phyloP scores from a whole-genome alignment of 2,888 invertebrate genomes.

The Conistra vaccinii region DNA sequence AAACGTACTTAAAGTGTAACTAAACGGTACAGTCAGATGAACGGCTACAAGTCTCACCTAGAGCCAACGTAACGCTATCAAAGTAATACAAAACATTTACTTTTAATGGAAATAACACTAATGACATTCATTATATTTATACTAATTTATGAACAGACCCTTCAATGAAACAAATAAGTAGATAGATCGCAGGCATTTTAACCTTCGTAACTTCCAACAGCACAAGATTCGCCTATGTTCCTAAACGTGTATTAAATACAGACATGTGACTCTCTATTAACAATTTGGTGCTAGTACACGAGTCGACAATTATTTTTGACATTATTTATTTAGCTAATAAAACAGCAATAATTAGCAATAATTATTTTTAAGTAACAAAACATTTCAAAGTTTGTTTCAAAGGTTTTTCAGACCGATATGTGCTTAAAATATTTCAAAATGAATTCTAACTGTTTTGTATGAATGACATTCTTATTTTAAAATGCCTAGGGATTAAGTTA shows the following conservation, averaged over 20 bases:
- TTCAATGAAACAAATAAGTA: slow-evolving; percentile 74
- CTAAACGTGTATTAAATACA: slow-evolving; percentile 46
- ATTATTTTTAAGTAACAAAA: background rate
- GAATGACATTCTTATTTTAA: background rate
- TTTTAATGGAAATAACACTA: slow-evolving; percentile 84
- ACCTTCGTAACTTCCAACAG: background rate
- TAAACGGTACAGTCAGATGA: slow-evolving; percentile 67
- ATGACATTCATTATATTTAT: slow-evolving; percentile 84
- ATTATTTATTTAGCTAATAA: background rate
- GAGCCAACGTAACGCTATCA: slow-evolving; percentile 80
- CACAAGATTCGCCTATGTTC: slow-evolving; percentile 28
- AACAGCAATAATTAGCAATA: no score
- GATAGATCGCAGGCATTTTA: slow-evolving; percentile 62
- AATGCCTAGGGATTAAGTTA: background rate
- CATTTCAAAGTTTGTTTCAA: background rate
- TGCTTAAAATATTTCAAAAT: background rate
- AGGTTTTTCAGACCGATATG: no score
- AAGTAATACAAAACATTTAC: slow-evolving; percentile 82
- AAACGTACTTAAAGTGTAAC: slow-evolving; percentile 71
- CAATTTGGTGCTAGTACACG: slow-evolving; percentile 39
- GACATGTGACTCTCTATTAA: slow-evolving; percentile 18
- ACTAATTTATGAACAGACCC: slow-evolving; percentile 83
- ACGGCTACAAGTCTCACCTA: slow-evolving; percentile 76
- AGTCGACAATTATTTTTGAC: slow-evolving; percentile 7
- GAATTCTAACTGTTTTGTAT: background rate